Evolutionary conservation across 2,113 vertebrate species (phyloP).

Genomic region (Garra rufa): DNA sequence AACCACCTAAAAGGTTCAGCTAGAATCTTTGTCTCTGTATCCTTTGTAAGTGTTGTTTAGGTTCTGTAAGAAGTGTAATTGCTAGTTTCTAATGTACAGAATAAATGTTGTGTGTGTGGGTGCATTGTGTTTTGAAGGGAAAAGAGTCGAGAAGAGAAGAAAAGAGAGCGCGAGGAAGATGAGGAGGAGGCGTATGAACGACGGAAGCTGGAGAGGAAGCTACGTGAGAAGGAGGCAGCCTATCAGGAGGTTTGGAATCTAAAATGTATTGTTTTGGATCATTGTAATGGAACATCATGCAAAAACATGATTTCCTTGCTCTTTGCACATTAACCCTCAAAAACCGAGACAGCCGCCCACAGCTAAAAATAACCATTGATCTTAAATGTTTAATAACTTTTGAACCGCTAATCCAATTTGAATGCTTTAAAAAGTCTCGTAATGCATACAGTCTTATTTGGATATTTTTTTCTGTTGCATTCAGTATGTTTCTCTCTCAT

Average conservation of each 20-base stretch:
- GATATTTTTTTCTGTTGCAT: too few species aligned
- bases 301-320: neutral
- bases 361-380: too few species aligned
- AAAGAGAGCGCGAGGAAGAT: conserved; percentile 92
- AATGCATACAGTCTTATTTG: too few species aligned
- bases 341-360: too few species aligned
- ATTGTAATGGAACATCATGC: neutral
- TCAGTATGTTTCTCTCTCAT: too few species aligned
- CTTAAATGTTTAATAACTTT: too few species aligned
- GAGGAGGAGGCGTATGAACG: conserved; percentile 96
- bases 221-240: conserved; percentile 95
- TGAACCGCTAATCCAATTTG: too few species aligned
- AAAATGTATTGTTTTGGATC: neutral
- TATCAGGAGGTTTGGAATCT: conserved; percentile 89
- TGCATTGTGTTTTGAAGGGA: conserved; percentile 74
- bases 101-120: conserved; percentile 16
- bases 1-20: neutral
- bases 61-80: conserved; percentile 6
- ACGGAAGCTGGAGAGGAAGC: conserved; percentile 92
- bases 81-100: conserved; percentile 25
- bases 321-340: too few species aligned
- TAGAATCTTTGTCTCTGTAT: neutral
- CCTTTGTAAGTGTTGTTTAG: conserved; percentile 23
- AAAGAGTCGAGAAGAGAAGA: conserved; percentile 90
- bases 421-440: too few species aligned